Conservation (phyloP, 2,113 vertebrate species). For the Pygoscelis adeliae region DNA sequence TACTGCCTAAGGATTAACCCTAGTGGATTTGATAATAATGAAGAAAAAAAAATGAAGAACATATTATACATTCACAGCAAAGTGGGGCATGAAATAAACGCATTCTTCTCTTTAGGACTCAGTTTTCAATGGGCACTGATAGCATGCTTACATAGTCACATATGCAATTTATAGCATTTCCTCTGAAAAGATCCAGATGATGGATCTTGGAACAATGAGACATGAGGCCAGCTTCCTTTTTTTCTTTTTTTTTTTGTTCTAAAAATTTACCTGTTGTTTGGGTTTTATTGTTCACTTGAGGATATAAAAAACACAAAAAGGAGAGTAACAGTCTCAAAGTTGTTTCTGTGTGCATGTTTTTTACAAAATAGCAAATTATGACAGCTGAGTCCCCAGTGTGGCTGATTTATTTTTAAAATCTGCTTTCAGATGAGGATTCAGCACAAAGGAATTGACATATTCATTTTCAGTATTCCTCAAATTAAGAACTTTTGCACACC, state of each 20-base stretch:
- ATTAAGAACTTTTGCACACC: not conserved
- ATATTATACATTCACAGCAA: not conserved
- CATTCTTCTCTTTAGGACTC: not conserved
- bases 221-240: not conserved
- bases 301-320: not conserved
- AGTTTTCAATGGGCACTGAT: not conserved
- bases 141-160: not conserved
- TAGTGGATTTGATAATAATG: not conserved
- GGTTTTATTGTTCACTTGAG: not conserved
- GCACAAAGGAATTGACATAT: not conserved
- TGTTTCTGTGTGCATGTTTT: not conserved
- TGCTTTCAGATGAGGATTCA: not conserved
- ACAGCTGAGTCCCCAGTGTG: not conserved
- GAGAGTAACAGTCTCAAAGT: not conserved
- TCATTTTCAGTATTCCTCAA: not conserved
- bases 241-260: not conserved
- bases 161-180: not conserved
- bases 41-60: not conserved
- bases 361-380: not conserved
- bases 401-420: not conserved
- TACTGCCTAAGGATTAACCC: not conserved
- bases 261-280: not conserved
- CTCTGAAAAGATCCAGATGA: not conserved
- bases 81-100: not conserved
- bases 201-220: not conserved